Evolutionary conservation across 1,140 invertebrate species (phyloP), one percentile per base, ranked within the genome.

Genomic region (Polyergus mexicanus): DNA sequence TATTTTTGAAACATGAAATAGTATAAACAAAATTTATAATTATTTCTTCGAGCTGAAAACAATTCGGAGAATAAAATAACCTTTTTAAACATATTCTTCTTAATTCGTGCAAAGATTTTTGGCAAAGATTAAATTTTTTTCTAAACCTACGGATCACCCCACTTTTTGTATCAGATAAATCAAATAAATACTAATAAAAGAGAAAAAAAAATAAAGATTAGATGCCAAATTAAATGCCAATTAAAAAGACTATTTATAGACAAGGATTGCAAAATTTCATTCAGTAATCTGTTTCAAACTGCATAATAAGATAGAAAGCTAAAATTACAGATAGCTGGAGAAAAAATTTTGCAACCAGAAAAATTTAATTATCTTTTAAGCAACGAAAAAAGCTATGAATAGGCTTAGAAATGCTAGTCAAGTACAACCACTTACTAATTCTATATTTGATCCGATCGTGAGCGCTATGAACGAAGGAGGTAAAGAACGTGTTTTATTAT

Each of bases 401-500:
- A 28, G 4, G 35, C 1, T 41, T 56, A 60, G 16, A 58, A 54
- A 56, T 41, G n/a, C 41, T 41, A 32, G 3, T 22, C n/a, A 58
- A 65, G n/a, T 47, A 81, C 41, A 38, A 1, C 1, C 22, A 68
- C 28, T 56, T 41, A 28, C 1, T 10, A 44, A n/a, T 44, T 10
- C 16, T 41, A 32, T 58, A 68, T 41, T 68, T n/a, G 22, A 56
- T 22, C 28, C 22, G 32, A 54, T 69, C 22, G 32, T 10, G 10
- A 68, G 44, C 3, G 10, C 28, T 32, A n/a, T 10, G 2, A n/a
- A 62, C 16, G 5, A 38, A 19, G 13, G n/a, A 32, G 16, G 32
- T 19, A 51, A 80, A 56, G 22, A 81, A 69, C 22, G 44, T 68
- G 22, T 65, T 47, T 68, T 80, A 54, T 68, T 80, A 54, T 28